Base-by-base conservation (phyloP, 2,888 invertebrate species). In the Torymus auratus region DNA sequence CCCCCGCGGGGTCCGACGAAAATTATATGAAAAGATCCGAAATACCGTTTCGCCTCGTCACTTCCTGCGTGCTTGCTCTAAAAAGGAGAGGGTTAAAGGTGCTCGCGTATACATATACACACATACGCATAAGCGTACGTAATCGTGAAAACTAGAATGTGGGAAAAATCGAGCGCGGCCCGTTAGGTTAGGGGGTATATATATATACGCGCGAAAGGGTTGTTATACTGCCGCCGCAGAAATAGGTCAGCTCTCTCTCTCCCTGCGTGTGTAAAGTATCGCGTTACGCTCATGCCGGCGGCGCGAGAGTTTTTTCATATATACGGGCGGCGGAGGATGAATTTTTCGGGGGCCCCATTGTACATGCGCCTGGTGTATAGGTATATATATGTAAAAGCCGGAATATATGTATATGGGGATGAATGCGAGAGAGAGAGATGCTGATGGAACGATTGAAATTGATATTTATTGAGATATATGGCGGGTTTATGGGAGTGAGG, bases 131-230 rank as follows among this genome's bases (percentile, higher is more conserved):
- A 81, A 77, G 82, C 84, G 83, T 84, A 86, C 41, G 41, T 41
- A 86, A 87, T 87, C 85, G 83, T 84, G 83, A 87, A 87, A 87
- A 88, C 85, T 88, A 86, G 89, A 89, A 89, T 89, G 89, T 89
- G 90, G 89, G 90, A 90, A 90, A 89, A 88, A 86, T 86, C 83
- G 79, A 82, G 85, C 82, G 82, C 84, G 85, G 85, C 85, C 89
- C 89, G 89, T 89, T 89, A 89, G 86, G 86, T 79, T n/a, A 53
- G 74, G 28, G 62, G 14, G 67, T 76, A 17, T 61, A 61, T 56
- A 23, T 74, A 56, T 55, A 2, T 7, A 53, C 60, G 67, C 23
- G 70, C 84, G 85, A 88, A 90, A 89, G 89, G 89, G 89, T 89
- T 89, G 87, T 41, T 28, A 20, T 20, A 41, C 41, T 41, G 41